These are phyloP conservation scores for cattle (Bos taurus) DNA, from an alignment of 2,113 vertebrate species.

Conservation along the genomic window DNA sequence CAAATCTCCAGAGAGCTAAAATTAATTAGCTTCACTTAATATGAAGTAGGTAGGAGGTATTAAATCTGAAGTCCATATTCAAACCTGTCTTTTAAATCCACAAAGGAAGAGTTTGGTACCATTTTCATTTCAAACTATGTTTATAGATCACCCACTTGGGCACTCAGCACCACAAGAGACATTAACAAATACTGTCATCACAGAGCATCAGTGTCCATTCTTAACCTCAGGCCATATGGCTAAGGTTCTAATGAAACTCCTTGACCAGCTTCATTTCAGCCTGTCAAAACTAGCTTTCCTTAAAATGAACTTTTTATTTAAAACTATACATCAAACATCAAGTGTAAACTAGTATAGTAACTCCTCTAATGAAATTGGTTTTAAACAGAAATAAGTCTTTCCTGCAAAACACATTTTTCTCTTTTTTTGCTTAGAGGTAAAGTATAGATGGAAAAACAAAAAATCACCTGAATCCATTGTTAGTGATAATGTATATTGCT, in stretches of 20 bases:
- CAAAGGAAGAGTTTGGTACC: not conserved
- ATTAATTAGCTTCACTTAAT: not conserved
- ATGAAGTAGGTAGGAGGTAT: not conserved
- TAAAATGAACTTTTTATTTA: not conserved
- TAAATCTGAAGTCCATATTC: not conserved
- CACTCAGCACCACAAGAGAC: not conserved
- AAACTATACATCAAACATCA: not conserved
- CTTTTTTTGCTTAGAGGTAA: not conserved
- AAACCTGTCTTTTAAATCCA: not conserved
- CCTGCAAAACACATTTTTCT: not conserved
- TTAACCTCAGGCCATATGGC: not conserved
- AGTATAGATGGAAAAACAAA: not conserved
- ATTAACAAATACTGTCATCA: not conserved
- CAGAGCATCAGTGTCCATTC: not conserved
- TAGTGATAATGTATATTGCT: not conserved
- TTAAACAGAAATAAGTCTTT: not conserved
- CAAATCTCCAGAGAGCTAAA: not conserved
- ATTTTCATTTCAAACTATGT: not conserved
- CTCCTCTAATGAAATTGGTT: not conserved
- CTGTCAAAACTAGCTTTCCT: not conserved
- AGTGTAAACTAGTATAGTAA: not conserved
- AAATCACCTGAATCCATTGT: not conserved
- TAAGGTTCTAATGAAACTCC: not conserved
- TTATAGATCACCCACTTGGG: not conserved
- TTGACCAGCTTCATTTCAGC: not conserved